phyloP scores from a whole-genome alignment of 2,113 vertebrate species.

The Cepphus grylle region DNA sequence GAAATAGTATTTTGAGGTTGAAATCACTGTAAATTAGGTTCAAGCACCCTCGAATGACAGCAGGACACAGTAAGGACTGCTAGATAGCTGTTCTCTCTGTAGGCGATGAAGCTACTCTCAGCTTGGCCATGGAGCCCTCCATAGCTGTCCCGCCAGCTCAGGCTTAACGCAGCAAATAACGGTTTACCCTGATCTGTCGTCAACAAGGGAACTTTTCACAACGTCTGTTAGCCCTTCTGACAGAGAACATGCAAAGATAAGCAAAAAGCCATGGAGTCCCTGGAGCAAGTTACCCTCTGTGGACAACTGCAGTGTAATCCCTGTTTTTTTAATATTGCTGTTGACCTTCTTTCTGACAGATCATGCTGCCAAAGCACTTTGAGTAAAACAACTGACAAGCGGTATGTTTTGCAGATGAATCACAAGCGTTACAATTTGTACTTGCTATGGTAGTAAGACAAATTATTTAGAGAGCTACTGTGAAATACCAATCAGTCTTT shows the following conservation, averaged over 20 bases:
- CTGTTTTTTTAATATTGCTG: neutral
- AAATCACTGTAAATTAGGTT: neutral
- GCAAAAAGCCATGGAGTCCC: neutral
- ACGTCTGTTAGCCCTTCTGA: neutral
- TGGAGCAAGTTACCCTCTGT: neutral
- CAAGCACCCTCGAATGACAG: neutral
- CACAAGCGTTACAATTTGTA: constrained; percentile 16
- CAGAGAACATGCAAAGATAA: neutral
- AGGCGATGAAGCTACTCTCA: neutral
- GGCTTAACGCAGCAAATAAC: neutral
- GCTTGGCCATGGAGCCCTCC: neutral
- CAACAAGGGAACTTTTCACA: neutral
- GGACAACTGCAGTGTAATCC: constrained; percentile 25
- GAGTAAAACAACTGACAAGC: constrained; percentile 39
- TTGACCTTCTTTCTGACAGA: constrained; percentile 33
- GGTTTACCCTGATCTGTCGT: neutral
- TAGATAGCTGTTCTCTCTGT: neutral
- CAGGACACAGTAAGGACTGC: neutral
- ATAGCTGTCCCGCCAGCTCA: neutral
- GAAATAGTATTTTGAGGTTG: neutral
- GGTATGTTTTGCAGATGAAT: constrained; percentile 13
- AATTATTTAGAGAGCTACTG: constrained; percentile 31
- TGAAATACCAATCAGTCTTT: constrained; percentile 40
- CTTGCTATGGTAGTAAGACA: neutral
- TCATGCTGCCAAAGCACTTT: constrained; percentile 2